A percentile compares a stretch with the other conserved stretches of the same genome.
phyloP scores from a whole-genome alignment of 2,888 invertebrate genomes.

The Conops quadrifasciatus region DNA sequence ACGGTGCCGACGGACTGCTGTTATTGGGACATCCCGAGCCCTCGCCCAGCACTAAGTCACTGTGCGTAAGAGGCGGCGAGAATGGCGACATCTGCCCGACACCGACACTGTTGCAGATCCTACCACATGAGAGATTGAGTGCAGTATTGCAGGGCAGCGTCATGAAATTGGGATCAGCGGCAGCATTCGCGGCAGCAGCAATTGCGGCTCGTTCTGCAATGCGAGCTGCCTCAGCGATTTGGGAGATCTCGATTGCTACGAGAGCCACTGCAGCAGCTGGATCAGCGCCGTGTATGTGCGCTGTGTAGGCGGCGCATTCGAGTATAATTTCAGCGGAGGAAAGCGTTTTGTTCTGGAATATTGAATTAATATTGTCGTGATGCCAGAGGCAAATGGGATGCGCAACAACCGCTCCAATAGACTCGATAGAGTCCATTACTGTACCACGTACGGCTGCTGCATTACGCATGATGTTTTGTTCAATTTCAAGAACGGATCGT shows the following conservation, averaged over 20 bases:
- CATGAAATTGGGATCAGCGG: constrained; percentile 18
- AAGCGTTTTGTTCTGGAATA: constrained; percentile 38
- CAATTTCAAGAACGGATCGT: constrained; percentile 47
- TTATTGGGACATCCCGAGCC: constrained; percentile 12
- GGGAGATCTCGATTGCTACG: constrained; percentile 24
- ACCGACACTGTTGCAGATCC: background rate
- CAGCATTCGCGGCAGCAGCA: constrained; percentile 12
- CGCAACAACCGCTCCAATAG: background rate
- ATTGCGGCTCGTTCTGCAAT: constrained; percentile 16
- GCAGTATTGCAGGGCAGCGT: constrained; percentile 8
- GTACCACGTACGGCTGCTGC: constrained; percentile 35
- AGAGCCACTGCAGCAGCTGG: constrained; percentile 5
- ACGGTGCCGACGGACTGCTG: constrained; percentile 11
- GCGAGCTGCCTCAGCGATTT: constrained; percentile 27
- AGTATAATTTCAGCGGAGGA: constrained; percentile 56
- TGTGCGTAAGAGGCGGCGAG: constrained; percentile 19
- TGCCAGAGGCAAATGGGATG: constrained; percentile 56
- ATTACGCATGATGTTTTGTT: constrained; percentile 49
- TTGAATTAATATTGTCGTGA: constrained; percentile 41
- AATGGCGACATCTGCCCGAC: background rate
- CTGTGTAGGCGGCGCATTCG: constrained; percentile 50
- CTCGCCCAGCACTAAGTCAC: constrained; percentile 23
- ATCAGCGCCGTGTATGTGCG: constrained; percentile 34
- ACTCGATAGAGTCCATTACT: constrained; percentile 9
- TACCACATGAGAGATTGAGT: constrained; percentile 33